Conservation (phyloP, 2,113 vertebrate genomes). For the Hiodon alosoides region DNA sequence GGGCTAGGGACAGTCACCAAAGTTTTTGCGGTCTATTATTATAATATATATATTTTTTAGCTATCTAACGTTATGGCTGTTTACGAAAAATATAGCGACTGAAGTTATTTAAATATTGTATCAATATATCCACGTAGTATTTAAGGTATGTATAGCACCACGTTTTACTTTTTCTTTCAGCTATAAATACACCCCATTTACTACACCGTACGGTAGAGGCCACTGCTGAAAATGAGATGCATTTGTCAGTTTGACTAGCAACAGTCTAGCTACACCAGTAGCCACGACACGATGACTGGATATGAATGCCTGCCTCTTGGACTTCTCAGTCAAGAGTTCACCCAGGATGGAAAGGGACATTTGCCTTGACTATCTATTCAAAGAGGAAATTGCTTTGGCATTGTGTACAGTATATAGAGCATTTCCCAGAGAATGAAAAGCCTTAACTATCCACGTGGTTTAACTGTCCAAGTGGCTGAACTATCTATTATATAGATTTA, state of each 20-base stretch:
- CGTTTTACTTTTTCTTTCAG: too few relatives aligned
- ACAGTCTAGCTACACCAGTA: constrained; percentile 45
- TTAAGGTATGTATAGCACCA: too few relatives aligned
- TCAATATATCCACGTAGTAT: too few relatives aligned
- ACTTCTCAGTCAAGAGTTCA: constrained; percentile 52
- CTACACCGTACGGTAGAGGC: too few relatives aligned
- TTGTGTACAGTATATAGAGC: background rate
- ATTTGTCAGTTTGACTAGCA: constrained; percentile 1
- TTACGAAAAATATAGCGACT: background rate
- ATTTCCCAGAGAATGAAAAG: background rate
- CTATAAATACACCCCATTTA: too few relatives aligned
- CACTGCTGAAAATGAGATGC: too few relatives aligned
- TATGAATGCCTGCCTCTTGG: constrained; percentile 54
- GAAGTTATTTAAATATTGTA: too few relatives aligned
- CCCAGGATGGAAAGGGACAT: constrained; percentile 41
- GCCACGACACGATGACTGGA: constrained; percentile 57
- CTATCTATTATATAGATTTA: too few relatives aligned
- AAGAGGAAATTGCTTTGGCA: background rate
- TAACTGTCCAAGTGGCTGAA: too few relatives aligned
- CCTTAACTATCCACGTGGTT: too few relatives aligned
- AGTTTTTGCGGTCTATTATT: constrained; percentile 32
- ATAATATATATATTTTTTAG: background rate
- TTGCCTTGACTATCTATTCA: constrained; percentile 54
- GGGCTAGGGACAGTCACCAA: constrained; percentile 51
- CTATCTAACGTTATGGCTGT: background rate